These are phyloP conservation scores for Noctua janthe DNA, from an alignment of 2,888 invertebrate species.

Conservation along the genomic window DNA sequence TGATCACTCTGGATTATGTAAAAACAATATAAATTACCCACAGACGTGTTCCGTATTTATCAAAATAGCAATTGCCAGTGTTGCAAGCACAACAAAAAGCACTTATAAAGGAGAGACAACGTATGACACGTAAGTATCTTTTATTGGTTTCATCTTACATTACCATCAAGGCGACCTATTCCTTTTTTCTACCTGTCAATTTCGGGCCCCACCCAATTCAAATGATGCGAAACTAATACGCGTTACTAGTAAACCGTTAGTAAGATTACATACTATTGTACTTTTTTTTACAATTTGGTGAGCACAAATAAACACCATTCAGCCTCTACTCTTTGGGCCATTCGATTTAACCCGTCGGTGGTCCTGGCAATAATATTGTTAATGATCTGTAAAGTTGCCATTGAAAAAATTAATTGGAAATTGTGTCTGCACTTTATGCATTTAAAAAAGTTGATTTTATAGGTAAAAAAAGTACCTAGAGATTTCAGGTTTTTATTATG, in stretches of 20 bases:
- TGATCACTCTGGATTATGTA: neutral
- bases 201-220: conserved; percentile 34
- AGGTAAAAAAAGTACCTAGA: neutral
- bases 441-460: neutral
- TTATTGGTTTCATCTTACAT: conserved; percentile 38
- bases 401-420: conserved; percentile 40
- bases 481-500: neutral
- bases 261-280: conserved; percentile 67
- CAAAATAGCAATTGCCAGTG: neutral
- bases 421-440: conserved; percentile 10
- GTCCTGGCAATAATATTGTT: conserved; percentile 55
- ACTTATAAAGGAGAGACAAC: neutral
- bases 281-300: conserved; percentile 57
- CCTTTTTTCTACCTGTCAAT: conserved; percentile 49
- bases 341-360: conserved; percentile 59
- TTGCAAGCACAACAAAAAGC: neutral
- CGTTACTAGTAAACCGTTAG: conserved; percentile 68
- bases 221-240: conserved; percentile 71
- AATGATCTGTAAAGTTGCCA: conserved; percentile 49
- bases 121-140: neutral
- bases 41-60: too few species aligned
- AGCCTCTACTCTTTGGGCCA: conserved; percentile 34
- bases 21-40: neutral
- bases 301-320: conserved; percentile 48
- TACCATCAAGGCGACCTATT: neutral